These are phyloP conservation scores for Lipotes vexillifer DNA, from an alignment of 2,113 vertebrate genomes.

Conservation along the genomic window DNA sequence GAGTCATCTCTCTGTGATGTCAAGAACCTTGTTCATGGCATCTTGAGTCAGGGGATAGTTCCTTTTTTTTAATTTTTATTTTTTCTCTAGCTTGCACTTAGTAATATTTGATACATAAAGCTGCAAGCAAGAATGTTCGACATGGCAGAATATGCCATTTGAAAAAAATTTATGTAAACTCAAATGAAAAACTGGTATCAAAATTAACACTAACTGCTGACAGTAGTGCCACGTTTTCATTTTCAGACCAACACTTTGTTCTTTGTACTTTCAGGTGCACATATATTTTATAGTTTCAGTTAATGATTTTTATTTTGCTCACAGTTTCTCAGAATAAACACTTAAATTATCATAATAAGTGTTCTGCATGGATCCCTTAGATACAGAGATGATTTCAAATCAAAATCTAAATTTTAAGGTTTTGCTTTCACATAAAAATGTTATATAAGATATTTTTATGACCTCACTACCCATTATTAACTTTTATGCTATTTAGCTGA, in stretches of 20 bases:
- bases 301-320: background rate
- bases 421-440: background rate
- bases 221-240: background rate
- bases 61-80: accelerated
- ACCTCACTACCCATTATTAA: background rate
- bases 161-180: background rate
- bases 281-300: background rate
- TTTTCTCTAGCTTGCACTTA: background rate
- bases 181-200: background rate
- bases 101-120: background rate
- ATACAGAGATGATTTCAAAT: background rate
- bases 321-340: background rate
- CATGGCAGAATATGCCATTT: background rate
- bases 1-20: background rate
- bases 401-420: background rate
- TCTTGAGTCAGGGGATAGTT: background rate
- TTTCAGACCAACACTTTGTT: background rate
- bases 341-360: background rate
- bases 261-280: background rate
- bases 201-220: background rate
- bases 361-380: background rate
- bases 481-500: background rate
- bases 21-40: background rate
- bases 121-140: background rate
- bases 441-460: background rate